Evolutionary conservation across 2,888 invertebrate species (phyloP), one percentile per base, ranked within the genome.

Genomic region (Phengaris alcon): DNA sequence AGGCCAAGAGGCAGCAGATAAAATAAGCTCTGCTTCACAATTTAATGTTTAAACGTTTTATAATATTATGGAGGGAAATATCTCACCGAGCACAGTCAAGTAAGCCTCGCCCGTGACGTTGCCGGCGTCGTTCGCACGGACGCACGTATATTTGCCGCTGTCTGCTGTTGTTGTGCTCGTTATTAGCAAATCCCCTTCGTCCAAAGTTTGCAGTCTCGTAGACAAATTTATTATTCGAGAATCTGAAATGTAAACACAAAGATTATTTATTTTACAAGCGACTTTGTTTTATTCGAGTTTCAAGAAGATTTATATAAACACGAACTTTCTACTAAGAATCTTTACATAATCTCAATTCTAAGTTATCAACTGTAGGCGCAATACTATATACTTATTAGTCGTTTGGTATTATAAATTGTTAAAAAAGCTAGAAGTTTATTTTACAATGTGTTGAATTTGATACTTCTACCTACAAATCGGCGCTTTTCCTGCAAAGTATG

Each of bases 41-140:
- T 10, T 52, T 52, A 12, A 52, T 52, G 52, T 64, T 64, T 44
- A 44, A 64, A 64, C 44, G n/a, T 73, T 54, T 13, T 15, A 12
- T 22, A 73, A 44, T 55, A 59, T 9, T 4, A 8, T 9, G 15
- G 15, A 59, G 13, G 0, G 1, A 4, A n/a, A 44, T n/a, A 12
- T 46, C 77, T 76, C 94, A 97, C 97, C 97, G 82, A 98, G 93
- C 77, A 99, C 98, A 80, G 95, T 95, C 77, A 99, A 94, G 87
- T 95, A 96, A 68, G 97, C 98, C 81, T 97, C 96, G 76, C 96
- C 98, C 80, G 96, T 95, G 52, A 97, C 96, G 79, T 95, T 95
- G 68, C 99, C 99, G 75, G 98, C 98, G 89, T 97, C 97, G 87
- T 99, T 99, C 74, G 96, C 95, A 78, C 98, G 95, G 72, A 97